phyloP scores from a whole-genome alignment of 2,113 vertebrate species.

The Urocitellus parryii region DNA sequence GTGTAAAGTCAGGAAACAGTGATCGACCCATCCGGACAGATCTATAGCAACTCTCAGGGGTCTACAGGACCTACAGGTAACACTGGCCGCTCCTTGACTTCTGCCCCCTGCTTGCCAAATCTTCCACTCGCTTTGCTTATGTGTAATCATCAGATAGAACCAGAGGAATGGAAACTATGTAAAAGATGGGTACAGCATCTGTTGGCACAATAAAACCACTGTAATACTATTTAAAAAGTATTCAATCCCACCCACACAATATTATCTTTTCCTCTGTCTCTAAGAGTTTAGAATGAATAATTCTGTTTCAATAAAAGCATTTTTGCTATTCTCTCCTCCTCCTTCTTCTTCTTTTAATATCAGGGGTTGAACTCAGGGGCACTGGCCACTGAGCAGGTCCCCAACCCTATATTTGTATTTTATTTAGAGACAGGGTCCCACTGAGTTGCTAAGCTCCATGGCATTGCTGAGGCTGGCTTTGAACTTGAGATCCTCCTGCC shows the following conservation, averaged over 20 bases:
- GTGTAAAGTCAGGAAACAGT: background rate
- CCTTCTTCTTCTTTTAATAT: too few relatives aligned
- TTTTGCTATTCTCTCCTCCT: background rate
- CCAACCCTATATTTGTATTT: too few relatives aligned
- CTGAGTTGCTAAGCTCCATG: too few relatives aligned
- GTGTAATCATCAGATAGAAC: background rate
- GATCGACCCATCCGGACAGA: rapidly evolving
- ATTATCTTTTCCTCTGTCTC: background rate
- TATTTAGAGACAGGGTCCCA: too few relatives aligned
- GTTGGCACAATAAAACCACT: background rate
- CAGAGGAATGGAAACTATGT: background rate
- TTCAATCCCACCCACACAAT: background rate
- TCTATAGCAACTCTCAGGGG: too few relatives aligned
- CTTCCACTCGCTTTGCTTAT: background rate
- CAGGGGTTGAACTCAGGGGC: too few relatives aligned
- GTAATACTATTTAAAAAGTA: background rate
- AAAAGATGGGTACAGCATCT: background rate
- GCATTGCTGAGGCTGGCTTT: too few relatives aligned
- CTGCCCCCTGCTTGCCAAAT: background rate
- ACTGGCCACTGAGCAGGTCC: too few relatives aligned
- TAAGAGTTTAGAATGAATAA: background rate
- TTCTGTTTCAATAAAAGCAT: background rate
- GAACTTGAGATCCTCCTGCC: too few relatives aligned
- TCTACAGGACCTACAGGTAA: background rate
- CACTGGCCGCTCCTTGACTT: too few relatives aligned